Evolutionary conservation across 2,888 invertebrate genomes (phyloP).

Genomic region (Acleris cristana): DNA sequence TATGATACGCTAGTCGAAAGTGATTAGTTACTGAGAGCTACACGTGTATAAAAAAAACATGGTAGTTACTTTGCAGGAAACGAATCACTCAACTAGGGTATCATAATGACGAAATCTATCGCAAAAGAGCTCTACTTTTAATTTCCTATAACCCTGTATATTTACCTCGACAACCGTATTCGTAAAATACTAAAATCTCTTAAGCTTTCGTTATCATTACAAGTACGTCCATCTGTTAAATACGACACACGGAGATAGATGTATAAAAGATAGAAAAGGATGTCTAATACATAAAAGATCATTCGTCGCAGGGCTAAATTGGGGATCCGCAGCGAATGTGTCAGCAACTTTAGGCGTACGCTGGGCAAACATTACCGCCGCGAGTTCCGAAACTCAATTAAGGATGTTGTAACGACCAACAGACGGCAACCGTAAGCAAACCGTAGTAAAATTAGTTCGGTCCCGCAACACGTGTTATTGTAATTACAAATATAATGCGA

Average conservation of each 20-base stretch:
- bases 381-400: slow-evolving; percentile 61
- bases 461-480: slow-evolving; percentile 21
- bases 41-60: too few relatives aligned
- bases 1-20: too few relatives aligned
- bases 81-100: too few relatives aligned
- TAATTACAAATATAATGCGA: slow-evolving; percentile 27
- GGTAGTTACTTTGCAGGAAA: too few relatives aligned
- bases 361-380: slow-evolving; percentile 51
- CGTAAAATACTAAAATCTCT: too few relatives aligned
- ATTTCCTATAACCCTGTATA: too few relatives aligned
- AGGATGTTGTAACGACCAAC: slow-evolving; percentile 51
- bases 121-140: too few relatives aligned
- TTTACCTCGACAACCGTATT: too few relatives aligned
- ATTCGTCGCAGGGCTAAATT: slow-evolving; percentile 21
- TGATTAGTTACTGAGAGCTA: too few relatives aligned
- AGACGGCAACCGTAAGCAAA: slow-evolving; percentile 41
- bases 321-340: slow-evolving; percentile 15
- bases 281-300: slow-evolving; percentile 27
- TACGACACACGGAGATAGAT: neutral
- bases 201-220: too few relatives aligned
- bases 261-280: slow-evolving; percentile 4
- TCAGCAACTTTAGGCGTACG: slow-evolving; percentile 42
- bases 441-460: slow-evolving; percentile 37
- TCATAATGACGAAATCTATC: too few relatives aligned
- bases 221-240: neutral